Conservation (phyloP, 2,888 invertebrate species). For the Hemithea aestivaria region DNA sequence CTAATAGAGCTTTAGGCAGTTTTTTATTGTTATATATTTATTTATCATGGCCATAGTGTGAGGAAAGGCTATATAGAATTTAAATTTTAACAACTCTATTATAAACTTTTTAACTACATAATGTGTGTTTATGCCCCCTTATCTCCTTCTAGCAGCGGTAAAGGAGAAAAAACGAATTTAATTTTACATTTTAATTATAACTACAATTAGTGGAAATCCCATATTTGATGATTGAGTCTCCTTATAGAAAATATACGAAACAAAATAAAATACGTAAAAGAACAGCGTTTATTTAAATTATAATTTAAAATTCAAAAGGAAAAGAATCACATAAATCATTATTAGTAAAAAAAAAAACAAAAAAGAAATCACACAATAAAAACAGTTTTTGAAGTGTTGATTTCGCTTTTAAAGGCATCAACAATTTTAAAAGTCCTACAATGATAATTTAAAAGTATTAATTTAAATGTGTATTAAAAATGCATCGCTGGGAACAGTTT, state of each 20-base stretch:
- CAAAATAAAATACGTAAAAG: not conserved
- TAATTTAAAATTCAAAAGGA: no score
- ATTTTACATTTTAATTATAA: constrained; percentile 27
- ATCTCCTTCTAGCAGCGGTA: constrained; percentile 75
- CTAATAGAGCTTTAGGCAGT: constrained; percentile 60
- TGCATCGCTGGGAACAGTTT: no score
- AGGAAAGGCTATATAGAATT: constrained; percentile 64
- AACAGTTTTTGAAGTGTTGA: no score
- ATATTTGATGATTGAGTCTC: constrained; percentile 26
- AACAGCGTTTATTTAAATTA: no score
- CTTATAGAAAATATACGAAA: constrained; percentile 1
- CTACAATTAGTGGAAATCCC: constrained; percentile 39
- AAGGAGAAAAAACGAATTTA: constrained; percentile 47
- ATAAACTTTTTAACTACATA: constrained; percentile 27
- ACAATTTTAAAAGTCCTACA: no score
- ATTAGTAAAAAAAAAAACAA: no score
- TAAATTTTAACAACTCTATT: constrained; percentile 52
- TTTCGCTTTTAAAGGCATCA: no score
- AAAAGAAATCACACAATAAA: no score
- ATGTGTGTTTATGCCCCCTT: constrained; percentile 55
- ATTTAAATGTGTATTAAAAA: no score
- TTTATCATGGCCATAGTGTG: constrained; percentile 71
- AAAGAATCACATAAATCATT: no score
- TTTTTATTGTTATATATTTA: constrained; percentile 41
- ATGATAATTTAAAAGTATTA: no score